Base-by-base conservation (phyloP, 2,888 invertebrate species). In the Abscondita cerata region DNA sequence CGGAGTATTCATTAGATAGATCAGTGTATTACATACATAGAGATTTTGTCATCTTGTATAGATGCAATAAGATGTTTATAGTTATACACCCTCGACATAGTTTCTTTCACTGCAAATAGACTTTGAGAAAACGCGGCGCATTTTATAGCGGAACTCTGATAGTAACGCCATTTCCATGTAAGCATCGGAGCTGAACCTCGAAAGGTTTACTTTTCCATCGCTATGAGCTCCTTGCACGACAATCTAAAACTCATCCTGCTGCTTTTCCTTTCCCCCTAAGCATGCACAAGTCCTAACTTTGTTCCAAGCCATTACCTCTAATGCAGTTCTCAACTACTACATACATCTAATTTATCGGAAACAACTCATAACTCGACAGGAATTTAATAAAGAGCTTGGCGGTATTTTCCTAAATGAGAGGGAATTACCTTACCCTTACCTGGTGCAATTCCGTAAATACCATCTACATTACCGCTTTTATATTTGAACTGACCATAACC, bases 261-360 rank as follows among this genome's bases (percentile, higher is more conserved):
- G 59, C 64, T 68, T 64, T 66, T 50, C 52, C 62, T 63, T 63
- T 25, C 25, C 59, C 52, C 53, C 55, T 62, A 54, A 51, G 51
- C 66, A 60, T 66, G 66, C 66, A 66, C 57, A 64, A 61, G 62
- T 62, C 58, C 64, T 65, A 67, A 69, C 67, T 67, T 68, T 67
- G 67, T 70, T 70, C 70, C 72, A 58, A 65, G 58, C 67, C 71
- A 72, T 72, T 70, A 69, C 68, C 68, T 62, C 66, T 61, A 65
- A 66, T 65, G 68, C 67, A 67, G 67, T 68, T 68, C 69, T 65
- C 67, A 68, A 71, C 69, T 69, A 71, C 68, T 67, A 70, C 65
- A 65, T 64, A 63, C 59, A 64, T 59, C 64, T 64, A 59, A 60
- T 64, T 64, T 64, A 64, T 64, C 52, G 64, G 50, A 60, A 68